Evolutionary conservation across 2,797 vertebrate species (phyloP).

Genomic region (Thaleichthys pacificus): DNA sequence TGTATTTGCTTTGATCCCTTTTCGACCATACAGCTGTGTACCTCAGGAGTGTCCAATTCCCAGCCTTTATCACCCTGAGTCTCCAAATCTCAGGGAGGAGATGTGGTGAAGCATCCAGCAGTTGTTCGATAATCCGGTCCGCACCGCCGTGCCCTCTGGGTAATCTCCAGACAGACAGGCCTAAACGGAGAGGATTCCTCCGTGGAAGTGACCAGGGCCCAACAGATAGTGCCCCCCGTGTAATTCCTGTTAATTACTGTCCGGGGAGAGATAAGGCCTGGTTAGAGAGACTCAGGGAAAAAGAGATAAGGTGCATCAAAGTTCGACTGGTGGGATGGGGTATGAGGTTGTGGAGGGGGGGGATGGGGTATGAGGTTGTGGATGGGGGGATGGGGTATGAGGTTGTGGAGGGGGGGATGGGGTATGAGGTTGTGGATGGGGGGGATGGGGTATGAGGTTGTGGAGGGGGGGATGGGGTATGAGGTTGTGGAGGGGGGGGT

Average conservation of each 20-base stretch:
- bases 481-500: too few species aligned
- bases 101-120: constrained; percentile 35
- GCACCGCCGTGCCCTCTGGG: constrained; percentile 41
- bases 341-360: constrained; percentile 46
- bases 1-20: too few species aligned
- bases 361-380: constrained; percentile 17
- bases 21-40: too few species aligned
- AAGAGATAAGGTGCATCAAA: constrained; percentile 65
- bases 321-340: constrained; percentile 26
- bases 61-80: constrained; percentile 30
- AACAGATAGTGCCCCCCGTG: constrained; percentile 61
- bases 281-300: constrained; percentile 60
- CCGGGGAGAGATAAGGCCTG: constrained; percentile 64
- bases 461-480: constrained; percentile 51
- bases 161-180: constrained; percentile 63
- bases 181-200: constrained; percentile 58
- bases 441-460: not conserved
- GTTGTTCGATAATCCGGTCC: constrained; percentile 37
- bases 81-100: constrained; percentile 22
- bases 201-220: constrained; percentile 47
- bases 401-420: constrained; percentile 47
- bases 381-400: constrained; percentile 43
- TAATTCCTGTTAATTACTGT: constrained; percentile 77
- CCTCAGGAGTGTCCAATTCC: constrained; percentile 1
- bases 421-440: too few species aligned